Conservation (phyloP, 2,797 vertebrate genomes). For the Muscicapa striata region DNA sequence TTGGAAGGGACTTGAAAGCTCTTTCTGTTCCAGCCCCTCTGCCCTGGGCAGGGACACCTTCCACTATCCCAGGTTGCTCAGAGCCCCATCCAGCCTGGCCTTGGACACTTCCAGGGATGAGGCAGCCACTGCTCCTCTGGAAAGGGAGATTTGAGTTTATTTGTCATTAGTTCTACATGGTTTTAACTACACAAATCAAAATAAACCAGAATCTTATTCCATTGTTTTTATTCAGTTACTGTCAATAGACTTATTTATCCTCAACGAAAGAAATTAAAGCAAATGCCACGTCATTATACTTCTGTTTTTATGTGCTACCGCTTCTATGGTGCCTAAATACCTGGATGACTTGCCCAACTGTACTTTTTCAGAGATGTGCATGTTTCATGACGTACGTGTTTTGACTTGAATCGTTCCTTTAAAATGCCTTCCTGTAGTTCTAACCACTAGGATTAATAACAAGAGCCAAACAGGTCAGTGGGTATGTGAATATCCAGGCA, state of each 20-base stretch:
- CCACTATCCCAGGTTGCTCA: background rate
- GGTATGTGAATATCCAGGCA: background rate
- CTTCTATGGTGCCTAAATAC: background rate
- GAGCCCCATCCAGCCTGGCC: background rate
- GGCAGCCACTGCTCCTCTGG: background rate
- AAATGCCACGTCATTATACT: background rate
- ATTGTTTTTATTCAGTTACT: background rate
- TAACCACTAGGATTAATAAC: background rate
- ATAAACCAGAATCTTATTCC: background rate
- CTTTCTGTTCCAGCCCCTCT: accelerated
- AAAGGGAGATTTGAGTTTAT: background rate
- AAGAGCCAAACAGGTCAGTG: background rate
- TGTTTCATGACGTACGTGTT: background rate
- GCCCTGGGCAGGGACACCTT: background rate
- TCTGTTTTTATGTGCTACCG: background rate
- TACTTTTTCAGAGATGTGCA: background rate
- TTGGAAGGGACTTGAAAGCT: background rate
- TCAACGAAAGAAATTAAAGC: background rate
- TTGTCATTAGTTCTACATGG: background rate
- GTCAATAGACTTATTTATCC: background rate
- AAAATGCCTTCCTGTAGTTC: background rate
- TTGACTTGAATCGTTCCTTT: background rate
- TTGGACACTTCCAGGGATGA: background rate
- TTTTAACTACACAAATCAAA: background rate
- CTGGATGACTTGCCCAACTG: background rate